A percentile compares a stretch with the other conserved stretches of the same genome.
Conservation (phyloP, 2,113 vertebrate species). For the Rattus norvegicus region DNA sequence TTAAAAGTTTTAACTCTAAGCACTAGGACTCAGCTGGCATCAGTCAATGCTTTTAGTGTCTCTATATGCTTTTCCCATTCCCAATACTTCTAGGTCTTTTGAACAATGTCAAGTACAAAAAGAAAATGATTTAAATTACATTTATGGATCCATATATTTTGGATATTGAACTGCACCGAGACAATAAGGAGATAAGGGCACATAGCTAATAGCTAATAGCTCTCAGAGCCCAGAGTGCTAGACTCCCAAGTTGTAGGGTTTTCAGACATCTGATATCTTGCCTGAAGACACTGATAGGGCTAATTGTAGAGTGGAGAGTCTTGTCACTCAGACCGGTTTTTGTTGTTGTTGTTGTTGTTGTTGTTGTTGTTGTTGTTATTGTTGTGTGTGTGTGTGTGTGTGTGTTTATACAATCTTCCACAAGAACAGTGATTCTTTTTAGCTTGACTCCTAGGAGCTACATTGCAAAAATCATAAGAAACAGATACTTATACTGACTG, state of each 20-base stretch:
- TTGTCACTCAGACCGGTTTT: not conserved
- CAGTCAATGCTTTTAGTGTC: not conserved
- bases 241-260: not conserved
- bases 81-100: not conserved
- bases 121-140: conserved; percentile 14
- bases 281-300: not conserved
- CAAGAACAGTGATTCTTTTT: not conserved
- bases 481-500: not conserved
- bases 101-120: not conserved
- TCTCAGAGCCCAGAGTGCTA: not conserved
- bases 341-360: not conserved
- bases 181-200: not conserved
- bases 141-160: not conserved
- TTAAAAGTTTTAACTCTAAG: not conserved
- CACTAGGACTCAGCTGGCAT: not conserved
- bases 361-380: not conserved
- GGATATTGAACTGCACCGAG: not conserved
- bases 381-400: too few relatives aligned
- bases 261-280: not conserved
- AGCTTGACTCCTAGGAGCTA: not conserved
- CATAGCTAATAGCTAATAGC: not conserved
- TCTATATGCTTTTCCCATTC: not conserved
- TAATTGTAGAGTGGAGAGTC: not conserved
- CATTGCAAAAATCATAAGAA: not conserved
- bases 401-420: not conserved